These are phyloP conservation scores for Tenualosa ilisha DNA, from an alignment of 2,797 vertebrate genomes.

Conservation along the genomic window DNA sequence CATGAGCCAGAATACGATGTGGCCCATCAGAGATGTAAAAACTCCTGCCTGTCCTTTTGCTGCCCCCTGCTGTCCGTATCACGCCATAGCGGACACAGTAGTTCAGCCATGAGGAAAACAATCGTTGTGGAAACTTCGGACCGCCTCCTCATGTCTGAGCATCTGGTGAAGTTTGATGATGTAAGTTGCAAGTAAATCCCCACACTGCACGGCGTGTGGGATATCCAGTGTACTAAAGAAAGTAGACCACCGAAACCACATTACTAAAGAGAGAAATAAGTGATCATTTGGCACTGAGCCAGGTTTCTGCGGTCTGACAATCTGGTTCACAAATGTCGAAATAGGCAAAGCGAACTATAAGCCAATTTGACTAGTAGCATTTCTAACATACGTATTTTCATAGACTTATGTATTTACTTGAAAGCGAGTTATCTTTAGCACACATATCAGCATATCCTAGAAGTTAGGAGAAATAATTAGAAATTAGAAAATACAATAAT, in stretches of 20 bases:
- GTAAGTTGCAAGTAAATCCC: background rate
- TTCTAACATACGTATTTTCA: too few species aligned
- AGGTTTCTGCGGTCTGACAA: background rate
- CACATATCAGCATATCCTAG: too few species aligned
- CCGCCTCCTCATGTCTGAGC: background rate
- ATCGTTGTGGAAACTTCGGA: background rate
- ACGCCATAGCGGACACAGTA: background rate
- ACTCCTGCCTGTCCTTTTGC: background rate
- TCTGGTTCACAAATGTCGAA: background rate
- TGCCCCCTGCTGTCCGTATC: slow-evolving; percentile 28
- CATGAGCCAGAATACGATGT: background rate
- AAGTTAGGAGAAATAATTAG: too few species aligned
- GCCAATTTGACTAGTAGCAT: too few species aligned
- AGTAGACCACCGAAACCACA: background rate
- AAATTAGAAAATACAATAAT: too few species aligned
- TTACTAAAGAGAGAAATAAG: background rate
- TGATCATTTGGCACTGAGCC: background rate
- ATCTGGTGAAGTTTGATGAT: background rate
- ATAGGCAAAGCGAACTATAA: background rate
- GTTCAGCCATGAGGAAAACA: background rate
- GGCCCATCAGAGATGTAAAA: background rate
- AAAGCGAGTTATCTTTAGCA: too few species aligned
- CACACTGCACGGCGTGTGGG: background rate
- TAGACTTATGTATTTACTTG: too few species aligned
- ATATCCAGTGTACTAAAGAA: background rate